Conservation (phyloP, 2,888 invertebrate genomes). For the Matsumyia berberina region DNA sequence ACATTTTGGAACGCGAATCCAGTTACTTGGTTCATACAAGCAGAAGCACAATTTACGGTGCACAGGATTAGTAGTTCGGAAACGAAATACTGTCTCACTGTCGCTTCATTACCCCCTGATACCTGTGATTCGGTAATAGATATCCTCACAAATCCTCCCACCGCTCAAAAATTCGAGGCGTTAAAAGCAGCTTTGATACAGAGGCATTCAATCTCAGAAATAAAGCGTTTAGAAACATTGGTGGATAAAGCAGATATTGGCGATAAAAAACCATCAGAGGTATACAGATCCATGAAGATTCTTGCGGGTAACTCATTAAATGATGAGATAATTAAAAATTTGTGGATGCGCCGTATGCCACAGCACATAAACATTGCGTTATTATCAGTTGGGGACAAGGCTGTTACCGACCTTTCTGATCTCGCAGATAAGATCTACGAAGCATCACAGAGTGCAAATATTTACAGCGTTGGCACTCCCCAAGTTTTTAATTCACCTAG, state of each 20-base stretch:
- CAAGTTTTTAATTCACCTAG: too few relatives aligned
- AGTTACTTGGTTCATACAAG: background rate
- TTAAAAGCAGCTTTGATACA: constrained; percentile 1
- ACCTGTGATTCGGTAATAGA: background rate
- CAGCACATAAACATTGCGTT: constrained; percentile 16
- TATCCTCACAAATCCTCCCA: background rate
- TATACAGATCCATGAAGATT: constrained; percentile 5
- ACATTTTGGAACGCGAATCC: constrained; percentile 24
- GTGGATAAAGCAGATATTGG: constrained; percentile 12
- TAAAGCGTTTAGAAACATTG: constrained; percentile 2
- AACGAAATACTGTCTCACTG: constrained; percentile 2
- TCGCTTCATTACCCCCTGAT: constrained; percentile 14
- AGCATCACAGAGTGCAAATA: background rate
- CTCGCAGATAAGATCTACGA: background rate
- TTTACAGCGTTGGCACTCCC: too few relatives aligned
- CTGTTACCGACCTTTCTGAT: background rate
- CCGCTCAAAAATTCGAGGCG: background rate
- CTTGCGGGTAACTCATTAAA: background rate
- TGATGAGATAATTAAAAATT: constrained; percentile 2
- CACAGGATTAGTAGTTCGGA: background rate
- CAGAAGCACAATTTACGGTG: background rate
- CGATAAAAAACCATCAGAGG: constrained; percentile 18
- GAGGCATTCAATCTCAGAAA: constrained; percentile 19
- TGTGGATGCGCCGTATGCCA: constrained; percentile 6
- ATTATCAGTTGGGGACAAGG: constrained; percentile 3